Evolutionary conservation across 2,888 invertebrate species (phyloP).

Genomic region (Ypsolopha sequella): DNA sequence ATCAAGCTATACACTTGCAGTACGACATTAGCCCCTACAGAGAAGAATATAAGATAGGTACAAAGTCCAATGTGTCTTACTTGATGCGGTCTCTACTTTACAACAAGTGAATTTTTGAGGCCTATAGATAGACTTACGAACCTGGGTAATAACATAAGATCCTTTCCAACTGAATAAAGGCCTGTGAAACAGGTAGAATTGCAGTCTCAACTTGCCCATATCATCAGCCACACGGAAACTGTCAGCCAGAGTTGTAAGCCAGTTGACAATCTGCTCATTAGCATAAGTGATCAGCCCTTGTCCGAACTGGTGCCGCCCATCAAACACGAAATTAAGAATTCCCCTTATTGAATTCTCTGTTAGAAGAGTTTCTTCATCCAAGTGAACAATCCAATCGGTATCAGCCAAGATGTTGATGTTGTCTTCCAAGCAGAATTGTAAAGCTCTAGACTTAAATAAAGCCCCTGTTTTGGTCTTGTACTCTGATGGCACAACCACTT

Average conservation of each 20-base stretch:
- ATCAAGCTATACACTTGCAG: too few relatives aligned
- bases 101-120: too few relatives aligned
- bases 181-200: constrained; percentile 93
- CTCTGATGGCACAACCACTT: constrained; percentile 88
- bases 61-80: too few relatives aligned
- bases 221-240: constrained; percentile 97
- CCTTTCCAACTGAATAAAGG: constrained; percentile 99
- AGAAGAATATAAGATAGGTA: too few relatives aligned
- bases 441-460: constrained; percentile 92
- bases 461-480: constrained; percentile 94
- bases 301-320: constrained; percentile 95
- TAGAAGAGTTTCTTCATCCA: constrained; percentile 95
- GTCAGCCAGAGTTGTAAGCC: constrained; percentile 96
- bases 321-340: constrained; percentile 93
- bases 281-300: constrained; percentile 97
- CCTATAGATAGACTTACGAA: constrained; percentile 30
- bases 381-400: constrained; percentile 96
- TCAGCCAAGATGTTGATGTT: constrained; percentile 87
- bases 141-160: constrained; percentile 97
- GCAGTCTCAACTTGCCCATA: constrained; percentile 95
- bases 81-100: too few relatives aligned
- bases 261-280: constrained; percentile 95
- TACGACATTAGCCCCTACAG: too few relatives aligned
- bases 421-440: constrained; percentile 96
- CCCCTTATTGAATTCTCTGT: constrained; percentile 93